These are phyloP conservation scores for Cephalotes varians DNA, from an alignment of 2,888 invertebrate species.

Conservation along the genomic window DNA sequence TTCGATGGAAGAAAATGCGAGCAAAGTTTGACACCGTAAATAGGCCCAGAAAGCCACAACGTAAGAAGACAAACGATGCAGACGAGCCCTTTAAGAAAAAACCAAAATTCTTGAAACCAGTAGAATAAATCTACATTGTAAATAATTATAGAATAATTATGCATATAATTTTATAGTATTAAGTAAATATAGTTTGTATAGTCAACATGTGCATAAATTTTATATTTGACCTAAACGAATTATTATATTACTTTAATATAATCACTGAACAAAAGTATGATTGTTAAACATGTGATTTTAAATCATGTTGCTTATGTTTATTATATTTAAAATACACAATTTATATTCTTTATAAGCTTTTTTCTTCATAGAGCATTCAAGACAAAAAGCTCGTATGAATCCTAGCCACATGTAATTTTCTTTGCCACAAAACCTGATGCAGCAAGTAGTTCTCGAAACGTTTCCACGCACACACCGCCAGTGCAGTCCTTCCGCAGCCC, in stretches of 20 bases:
- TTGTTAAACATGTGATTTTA: background rate
- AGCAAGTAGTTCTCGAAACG: slow-evolving; percentile 50
- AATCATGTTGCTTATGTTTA: background rate
- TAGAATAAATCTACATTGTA: slow-evolving; percentile 67
- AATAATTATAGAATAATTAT: background rate
- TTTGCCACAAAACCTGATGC: background rate
- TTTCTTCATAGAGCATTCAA: background rate
- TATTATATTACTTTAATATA: background rate
- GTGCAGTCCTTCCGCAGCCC: slow-evolving; percentile 74
- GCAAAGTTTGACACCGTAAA: slow-evolving; percentile 73
- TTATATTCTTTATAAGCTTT: background rate
- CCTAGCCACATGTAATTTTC: background rate
- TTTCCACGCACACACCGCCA: slow-evolving; percentile 78
- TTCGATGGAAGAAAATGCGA: slow-evolving; percentile 82
- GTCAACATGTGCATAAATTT: background rate
- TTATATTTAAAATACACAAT: background rate
- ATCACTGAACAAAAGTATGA: background rate
- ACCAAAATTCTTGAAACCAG: slow-evolving; percentile 81
- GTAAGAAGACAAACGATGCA: slow-evolving; percentile 12
- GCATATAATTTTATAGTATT: background rate
- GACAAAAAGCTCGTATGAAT: background rate
- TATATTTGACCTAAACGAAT: background rate
- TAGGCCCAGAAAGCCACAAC: slow-evolving; percentile 16
- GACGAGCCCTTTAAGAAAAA: slow-evolving; percentile 73
- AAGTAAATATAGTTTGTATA: background rate